Percentiles rank a stretch among this genome's conserved stretches.
These are phyloP conservation scores for Rotaria socialis DNA, from an alignment of 2,888 invertebrate species.

Conservation along the genomic window DNA sequence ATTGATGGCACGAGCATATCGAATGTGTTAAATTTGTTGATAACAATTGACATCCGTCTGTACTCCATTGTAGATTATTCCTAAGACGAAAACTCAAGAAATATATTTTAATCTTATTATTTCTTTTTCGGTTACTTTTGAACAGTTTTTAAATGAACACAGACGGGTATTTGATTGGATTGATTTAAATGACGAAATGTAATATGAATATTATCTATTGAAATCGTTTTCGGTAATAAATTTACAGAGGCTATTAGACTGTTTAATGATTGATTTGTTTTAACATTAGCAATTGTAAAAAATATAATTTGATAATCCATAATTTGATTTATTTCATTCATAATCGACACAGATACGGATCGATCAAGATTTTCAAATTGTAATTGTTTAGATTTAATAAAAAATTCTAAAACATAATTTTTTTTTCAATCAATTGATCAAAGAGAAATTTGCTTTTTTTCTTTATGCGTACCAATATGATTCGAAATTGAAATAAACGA, in stretches of 20 bases:
- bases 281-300: not conserved
- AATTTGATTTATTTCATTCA: not conserved
- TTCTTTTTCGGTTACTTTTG: not conserved
- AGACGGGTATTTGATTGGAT: not conserved
- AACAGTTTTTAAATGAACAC: not conserved
- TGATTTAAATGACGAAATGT: not conserved
- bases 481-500: not conserved
- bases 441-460: not conserved
- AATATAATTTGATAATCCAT: not conserved
- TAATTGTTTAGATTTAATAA: not conserved
- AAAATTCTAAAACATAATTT: not conserved
- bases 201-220: not conserved
- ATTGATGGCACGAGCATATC: constrained; percentile 41
- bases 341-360: not conserved
- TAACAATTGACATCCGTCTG: constrained; percentile 40
- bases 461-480: not conserved
- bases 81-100: not conserved
- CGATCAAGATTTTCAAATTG: not conserved
- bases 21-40: constrained; percentile 41
- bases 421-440: too few species aligned
- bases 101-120: not conserved
- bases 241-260: not conserved
- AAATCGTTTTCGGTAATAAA: not conserved
- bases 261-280: not conserved
- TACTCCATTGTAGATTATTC: constrained; percentile 29